phyloP scores from a whole-genome alignment of 2,888 invertebrate genomes.

The Mesorhabditis spiculigera region DNA sequence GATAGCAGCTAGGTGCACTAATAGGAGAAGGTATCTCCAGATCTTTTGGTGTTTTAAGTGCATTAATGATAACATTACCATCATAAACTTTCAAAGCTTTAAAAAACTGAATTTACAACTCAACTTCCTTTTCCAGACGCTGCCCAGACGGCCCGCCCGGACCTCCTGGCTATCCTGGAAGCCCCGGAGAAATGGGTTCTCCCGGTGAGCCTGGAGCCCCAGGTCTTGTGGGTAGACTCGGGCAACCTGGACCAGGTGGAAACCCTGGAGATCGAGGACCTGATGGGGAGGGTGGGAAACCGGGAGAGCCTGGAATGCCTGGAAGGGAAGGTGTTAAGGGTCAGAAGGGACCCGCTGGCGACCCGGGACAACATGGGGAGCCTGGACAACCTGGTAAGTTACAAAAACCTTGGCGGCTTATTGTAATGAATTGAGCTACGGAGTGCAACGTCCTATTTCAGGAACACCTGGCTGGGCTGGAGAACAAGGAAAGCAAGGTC shows the following conservation, averaged over 20 bases:
- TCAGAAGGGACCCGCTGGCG: no score
- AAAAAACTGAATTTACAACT: no score
- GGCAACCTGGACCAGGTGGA: conserved; percentile 12
- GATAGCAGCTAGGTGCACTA: no score
- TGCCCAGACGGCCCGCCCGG: conserved; percentile 16
- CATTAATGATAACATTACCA: neutral
- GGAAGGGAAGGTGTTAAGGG: conserved; percentile 32
- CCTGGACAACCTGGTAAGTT: conserved; percentile 26
- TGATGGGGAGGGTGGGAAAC: conserved; percentile 28
- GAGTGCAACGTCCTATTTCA: no score
- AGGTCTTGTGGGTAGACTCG: neutral
- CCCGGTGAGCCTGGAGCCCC: conserved; percentile 3
- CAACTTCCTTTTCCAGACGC: neutral
- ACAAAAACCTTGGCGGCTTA: no score
- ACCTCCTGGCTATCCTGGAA: conserved; percentile 11
- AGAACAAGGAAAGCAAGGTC: neutral
- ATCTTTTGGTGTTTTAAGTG: neutral
- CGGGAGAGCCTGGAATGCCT: conserved; percentile 25
- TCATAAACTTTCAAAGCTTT: no score
- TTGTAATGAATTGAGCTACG: no score
- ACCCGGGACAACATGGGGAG: conserved; percentile 28
- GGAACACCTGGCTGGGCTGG: no score
- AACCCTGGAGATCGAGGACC: conserved; percentile 28
- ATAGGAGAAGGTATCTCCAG: no score
- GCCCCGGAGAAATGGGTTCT: conserved; percentile 11